These are phyloP conservation scores for Sphenopsis melanotis DNA, from an alignment of 2,797 vertebrate species.

Conservation along the genomic window DNA sequence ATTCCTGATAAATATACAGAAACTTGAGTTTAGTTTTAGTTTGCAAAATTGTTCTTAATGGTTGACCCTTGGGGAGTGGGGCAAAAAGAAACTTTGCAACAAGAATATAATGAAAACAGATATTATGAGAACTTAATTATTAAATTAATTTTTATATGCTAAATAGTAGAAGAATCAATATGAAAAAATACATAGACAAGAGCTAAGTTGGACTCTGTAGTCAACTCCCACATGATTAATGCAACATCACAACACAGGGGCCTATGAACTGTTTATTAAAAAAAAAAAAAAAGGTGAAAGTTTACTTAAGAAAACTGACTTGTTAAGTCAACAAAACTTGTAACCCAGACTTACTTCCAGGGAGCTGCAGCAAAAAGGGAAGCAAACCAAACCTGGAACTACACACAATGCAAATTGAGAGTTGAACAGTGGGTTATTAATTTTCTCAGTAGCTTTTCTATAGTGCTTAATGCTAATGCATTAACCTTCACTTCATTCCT, in stretches of 20 bases:
- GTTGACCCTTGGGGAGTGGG: not conserved
- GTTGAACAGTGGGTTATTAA: not conserved
- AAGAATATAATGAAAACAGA: not conserved
- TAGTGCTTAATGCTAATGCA: not conserved
- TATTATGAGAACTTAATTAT: not conserved
- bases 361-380: not conserved
- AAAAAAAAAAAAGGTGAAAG: no score
- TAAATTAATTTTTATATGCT: not conserved
- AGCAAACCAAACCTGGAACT: not conserved
- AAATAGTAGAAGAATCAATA: not conserved
- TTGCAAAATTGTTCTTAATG: not conserved
- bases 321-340: not conserved
- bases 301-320: not conserved
- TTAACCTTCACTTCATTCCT: not conserved
- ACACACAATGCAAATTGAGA: not conserved
- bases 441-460: not conserved
- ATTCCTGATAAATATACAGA: not conserved
- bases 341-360: not conserved
- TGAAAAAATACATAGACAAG: not conserved
- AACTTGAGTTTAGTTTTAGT: not conserved
- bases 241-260: accelerated
- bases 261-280: not conserved
- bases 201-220: not conserved
- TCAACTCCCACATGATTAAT: not conserved
- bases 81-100: not conserved